phyloP scores from a whole-genome alignment of 2,888 invertebrate genomes.

The Ophioninae sp. region DNA sequence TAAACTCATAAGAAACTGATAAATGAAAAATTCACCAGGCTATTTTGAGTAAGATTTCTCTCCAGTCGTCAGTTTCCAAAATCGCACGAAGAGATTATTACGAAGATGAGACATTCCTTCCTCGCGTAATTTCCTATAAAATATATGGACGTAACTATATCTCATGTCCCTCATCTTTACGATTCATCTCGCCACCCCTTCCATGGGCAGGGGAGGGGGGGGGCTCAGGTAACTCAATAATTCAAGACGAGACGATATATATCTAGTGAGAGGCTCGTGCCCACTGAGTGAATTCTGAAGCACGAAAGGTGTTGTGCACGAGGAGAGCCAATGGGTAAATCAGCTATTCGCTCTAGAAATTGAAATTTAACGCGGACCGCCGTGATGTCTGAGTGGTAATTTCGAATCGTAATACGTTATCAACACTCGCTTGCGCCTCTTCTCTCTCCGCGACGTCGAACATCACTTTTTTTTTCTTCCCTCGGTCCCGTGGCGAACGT shows the following conservation, averaged over 20 bases:
- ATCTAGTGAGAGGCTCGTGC: neutral
- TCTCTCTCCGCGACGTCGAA: neutral
- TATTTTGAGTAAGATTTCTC: too few species aligned
- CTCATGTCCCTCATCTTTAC: conserved; percentile 34
- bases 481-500: neutral
- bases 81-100: conserved; percentile 57
- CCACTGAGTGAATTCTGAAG: conserved; percentile 16
- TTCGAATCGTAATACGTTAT: conserved; percentile 67
- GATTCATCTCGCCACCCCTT: too few species aligned
- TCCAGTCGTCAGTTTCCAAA: too few species aligned
- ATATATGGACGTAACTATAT: conserved; percentile 20
- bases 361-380: conserved; percentile 72
- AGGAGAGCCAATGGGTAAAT: conserved; percentile 26
- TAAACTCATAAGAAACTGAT: too few species aligned
- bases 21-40: too few species aligned
- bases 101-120: conserved; percentile 40
- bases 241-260: conserved; percentile 50
- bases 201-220: too few species aligned
- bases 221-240: conserved; percentile 67
- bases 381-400: conserved; percentile 72
- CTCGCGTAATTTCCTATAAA: conserved; percentile 34
- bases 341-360: conserved; percentile 67
- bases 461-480: conserved; percentile 25
- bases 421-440: conserved; percentile 42
- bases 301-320: conserved; percentile 37